Percentiles rank a stretch among this genome's conserved stretches.
phyloP scores from a whole-genome alignment of 2,888 invertebrate species.

The Buathra laborator region DNA sequence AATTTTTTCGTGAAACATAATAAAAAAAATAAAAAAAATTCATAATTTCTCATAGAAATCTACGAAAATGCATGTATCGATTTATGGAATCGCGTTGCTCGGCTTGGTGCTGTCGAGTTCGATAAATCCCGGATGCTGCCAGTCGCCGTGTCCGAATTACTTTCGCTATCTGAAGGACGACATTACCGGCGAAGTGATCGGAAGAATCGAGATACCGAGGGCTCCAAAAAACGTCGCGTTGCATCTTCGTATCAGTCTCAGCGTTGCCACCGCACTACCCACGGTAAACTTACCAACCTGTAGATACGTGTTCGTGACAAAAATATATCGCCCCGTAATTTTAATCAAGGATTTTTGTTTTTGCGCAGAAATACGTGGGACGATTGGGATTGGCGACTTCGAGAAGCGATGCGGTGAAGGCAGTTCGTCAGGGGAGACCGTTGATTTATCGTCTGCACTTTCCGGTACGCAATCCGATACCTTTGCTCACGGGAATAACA shows the following conservation, averaged over 20 bases:
- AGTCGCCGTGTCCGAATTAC: constrained; percentile 76
- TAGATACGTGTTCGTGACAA: background rate
- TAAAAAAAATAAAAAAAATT: background rate
- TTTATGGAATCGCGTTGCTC: constrained; percentile 55
- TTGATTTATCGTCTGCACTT: constrained; percentile 80
- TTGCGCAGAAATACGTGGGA: constrained; percentile 79
- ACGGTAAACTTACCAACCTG: constrained; percentile 71
- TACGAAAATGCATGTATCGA: constrained; percentile 50
- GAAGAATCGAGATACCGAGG: constrained; percentile 75
- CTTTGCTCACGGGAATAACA: constrained; percentile 76
- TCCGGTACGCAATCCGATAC: constrained; percentile 79
- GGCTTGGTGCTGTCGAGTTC: constrained; percentile 26
- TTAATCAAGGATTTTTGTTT: constrained; percentile 30
- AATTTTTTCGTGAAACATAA: background rate
- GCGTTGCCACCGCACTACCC: constrained; percentile 74
- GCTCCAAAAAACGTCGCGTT: constrained; percentile 74
- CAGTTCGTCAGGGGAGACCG: constrained; percentile 75
- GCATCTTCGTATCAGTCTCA: constrained; percentile 75
- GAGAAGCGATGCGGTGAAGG: constrained; percentile 74
- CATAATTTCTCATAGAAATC: constrained; percentile 13
- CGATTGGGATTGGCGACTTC: constrained; percentile 78
- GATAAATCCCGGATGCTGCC: constrained; percentile 48
- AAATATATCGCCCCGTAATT: background rate
- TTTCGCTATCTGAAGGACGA: constrained; percentile 76
- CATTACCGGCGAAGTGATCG: constrained; percentile 73